Evolutionary conservation across 2,888 invertebrate genomes (phyloP).

Genomic region (Ariolimax columbianus): DNA sequence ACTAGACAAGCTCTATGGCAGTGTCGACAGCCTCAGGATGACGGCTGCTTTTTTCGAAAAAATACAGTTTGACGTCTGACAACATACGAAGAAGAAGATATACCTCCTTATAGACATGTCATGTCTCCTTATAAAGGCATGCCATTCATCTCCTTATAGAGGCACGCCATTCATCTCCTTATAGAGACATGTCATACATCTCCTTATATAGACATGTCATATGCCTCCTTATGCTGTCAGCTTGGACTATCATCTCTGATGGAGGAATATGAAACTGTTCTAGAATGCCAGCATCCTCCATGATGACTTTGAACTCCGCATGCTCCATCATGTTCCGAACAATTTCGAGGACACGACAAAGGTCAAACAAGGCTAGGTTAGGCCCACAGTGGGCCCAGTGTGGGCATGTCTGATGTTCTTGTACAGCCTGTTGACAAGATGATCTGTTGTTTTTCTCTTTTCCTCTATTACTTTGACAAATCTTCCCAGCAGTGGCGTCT

Average conservation of each 20-base stretch:
- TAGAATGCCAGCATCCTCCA: neutral
- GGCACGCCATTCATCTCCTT: too few species aligned
- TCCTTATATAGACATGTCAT: too few species aligned
- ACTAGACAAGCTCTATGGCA: too few species aligned
- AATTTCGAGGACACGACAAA: constrained; percentile 27
- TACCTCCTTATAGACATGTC: too few species aligned
- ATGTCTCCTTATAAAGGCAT: too few species aligned
- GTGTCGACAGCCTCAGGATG: too few species aligned
- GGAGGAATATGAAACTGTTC: neutral
- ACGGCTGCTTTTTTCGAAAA: too few species aligned
- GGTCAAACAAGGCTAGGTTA: constrained; percentile 46
- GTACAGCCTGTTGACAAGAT: neutral
- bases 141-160: too few species aligned
- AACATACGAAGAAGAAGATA: too few species aligned
- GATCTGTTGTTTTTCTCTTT: neutral
- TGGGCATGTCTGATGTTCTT: constrained; percentile 26
- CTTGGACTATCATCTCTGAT: neutral
- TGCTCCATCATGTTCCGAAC: constrained; percentile 34
- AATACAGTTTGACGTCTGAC: too few species aligned
- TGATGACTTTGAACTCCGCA: constrained; percentile 18
- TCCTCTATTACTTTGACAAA: neutral
- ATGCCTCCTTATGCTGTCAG: neutral
- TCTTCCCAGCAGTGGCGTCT: neutral
- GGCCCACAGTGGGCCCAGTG: constrained; percentile 49
- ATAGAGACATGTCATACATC: too few species aligned